phyloP scores from a whole-genome alignment of 92 coral and sea anemone genomes.

The Hydrozoanthus gracilis region DNA sequence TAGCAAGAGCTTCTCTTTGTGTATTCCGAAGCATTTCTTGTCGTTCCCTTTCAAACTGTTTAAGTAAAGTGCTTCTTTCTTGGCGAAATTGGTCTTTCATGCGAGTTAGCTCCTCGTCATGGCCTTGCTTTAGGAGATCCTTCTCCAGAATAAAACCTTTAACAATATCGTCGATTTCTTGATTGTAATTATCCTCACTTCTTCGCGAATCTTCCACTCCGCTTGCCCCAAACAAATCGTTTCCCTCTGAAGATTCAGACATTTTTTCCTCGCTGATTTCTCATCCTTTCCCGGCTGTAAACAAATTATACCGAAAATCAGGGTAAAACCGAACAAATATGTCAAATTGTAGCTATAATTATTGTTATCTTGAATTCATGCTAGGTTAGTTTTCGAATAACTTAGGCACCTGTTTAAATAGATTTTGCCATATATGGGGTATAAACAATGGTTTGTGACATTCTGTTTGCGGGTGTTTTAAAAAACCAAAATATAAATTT shows the following conservation, averaged over 20 bases:
- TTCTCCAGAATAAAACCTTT: conserved; percentile 92
- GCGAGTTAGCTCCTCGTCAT: conserved; percentile 80
- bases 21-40: conserved; percentile 66
- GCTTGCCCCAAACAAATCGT: conserved; percentile 62
- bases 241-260: conserved; percentile 42
- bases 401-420: conserved; percentile 46
- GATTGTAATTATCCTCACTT: conserved; percentile 64
- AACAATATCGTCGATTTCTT: conserved; percentile 88
- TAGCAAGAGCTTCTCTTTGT: conserved; percentile 51
- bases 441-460: conserved; percentile 33
- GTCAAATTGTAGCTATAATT: conserved; percentile 10
- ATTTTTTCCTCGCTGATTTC: conserved; percentile 13
- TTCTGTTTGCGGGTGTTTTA: conserved; percentile 49
- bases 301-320: not conserved
- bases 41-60: conserved; percentile 78
- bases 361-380: conserved; percentile 5
- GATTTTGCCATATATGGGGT: conserved; percentile 30
- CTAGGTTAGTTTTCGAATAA: conserved; percentile 24
- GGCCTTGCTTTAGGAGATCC: conserved; percentile 90
- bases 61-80: conserved; percentile 65
- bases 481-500: not conserved
- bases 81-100: conserved; percentile 79
- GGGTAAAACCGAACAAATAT: not conserved
- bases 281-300: conserved; percentile 27
- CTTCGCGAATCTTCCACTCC: conserved; percentile 38